These are phyloP conservation scores for Halichoeres trimaculatus DNA, from an alignment of 2,113 vertebrate genomes.

Conservation along the genomic window DNA sequence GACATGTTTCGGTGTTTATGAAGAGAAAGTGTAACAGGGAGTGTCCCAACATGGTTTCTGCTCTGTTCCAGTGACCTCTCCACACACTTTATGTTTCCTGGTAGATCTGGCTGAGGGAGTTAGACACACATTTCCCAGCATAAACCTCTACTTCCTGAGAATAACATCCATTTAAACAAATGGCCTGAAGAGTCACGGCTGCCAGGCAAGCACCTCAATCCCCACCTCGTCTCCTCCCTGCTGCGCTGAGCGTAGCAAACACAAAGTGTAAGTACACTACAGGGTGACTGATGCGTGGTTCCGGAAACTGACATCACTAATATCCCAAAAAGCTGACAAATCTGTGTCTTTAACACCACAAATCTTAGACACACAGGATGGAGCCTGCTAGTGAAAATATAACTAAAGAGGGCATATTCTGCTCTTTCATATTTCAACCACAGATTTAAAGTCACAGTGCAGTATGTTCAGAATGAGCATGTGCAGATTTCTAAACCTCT, in stretches of 20 bases:
- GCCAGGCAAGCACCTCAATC: constrained; percentile 17
- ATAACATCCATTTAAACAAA: constrained; percentile 43
- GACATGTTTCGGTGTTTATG: not conserved
- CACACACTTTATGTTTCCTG: not conserved
- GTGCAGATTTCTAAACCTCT: too few relatives aligned
- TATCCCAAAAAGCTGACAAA: too few relatives aligned
- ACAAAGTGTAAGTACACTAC: not conserved
- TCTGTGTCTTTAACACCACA: too few relatives aligned
- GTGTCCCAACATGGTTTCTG: constrained; percentile 1
- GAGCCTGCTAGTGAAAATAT: too few relatives aligned
- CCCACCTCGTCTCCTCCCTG: not conserved
- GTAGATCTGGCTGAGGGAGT: not conserved
- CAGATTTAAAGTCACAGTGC: too few relatives aligned
- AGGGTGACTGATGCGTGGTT: not conserved
- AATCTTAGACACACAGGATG: too few relatives aligned
- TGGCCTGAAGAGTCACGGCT: constrained; percentile 10
- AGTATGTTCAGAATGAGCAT: too few relatives aligned
- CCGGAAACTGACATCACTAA: not conserved
- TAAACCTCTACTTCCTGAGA: constrained; percentile 18
- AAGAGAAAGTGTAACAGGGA: not conserved
- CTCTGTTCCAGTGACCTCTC: constrained; percentile 10
- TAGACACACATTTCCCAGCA: constrained; percentile 21
- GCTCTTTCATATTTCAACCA: too few relatives aligned
- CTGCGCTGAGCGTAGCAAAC: constrained; percentile 15
- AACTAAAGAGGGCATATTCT: too few relatives aligned